Evolutionary conservation across 2,797 vertebrate genomes (phyloP), one percentile per base, ranked within the genome.

Genomic region (Tiaroga cobitis): DNA sequence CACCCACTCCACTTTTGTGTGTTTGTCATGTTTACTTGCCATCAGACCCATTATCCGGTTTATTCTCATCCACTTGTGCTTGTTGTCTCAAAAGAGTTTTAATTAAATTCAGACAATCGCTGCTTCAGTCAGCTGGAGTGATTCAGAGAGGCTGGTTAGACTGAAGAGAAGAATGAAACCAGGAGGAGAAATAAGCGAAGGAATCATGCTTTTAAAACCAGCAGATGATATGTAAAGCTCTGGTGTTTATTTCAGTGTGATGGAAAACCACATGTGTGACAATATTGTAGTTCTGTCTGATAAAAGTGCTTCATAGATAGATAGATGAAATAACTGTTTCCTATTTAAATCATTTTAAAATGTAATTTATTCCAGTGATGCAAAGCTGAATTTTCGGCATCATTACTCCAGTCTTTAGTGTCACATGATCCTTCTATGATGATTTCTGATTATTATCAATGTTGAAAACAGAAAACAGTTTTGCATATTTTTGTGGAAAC

Each of bases 51-150:
- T 89, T 85, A 74, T 89, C 39, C 51, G 15, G 49, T 87, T 87
- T 85, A 85, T 81, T 85, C 81, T 85, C 32, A 8, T 83, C 63
- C 76, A 54, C 80, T 87, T 54, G 21, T 56, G 73, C 85, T 83
- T 54, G 80, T 88, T 85, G 70, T 83, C 85, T 89, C 76, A 81
- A 85, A 83, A 84, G 80, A 87, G 72, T 86, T 88, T 89, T 84
- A 89, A 85, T 88, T 88, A 89, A 84, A 59, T 68, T 77, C 74
- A 87, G 68, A 82, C 74, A 63, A 68, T 75, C 39, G 19, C 74
- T 6, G 82, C 54, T 76, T 51, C 69, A 85, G 54, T 69, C 37
- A 32, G 75, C 81, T 68, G 72, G 65, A 68, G 82, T 72, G 87
- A 82, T 32, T 78, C 49, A 67, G 24, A 76, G 83, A 37, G 70